Conservation (phyloP, 2,797 vertebrate genomes). For the Typhlichthys eigenmanni region DNA sequence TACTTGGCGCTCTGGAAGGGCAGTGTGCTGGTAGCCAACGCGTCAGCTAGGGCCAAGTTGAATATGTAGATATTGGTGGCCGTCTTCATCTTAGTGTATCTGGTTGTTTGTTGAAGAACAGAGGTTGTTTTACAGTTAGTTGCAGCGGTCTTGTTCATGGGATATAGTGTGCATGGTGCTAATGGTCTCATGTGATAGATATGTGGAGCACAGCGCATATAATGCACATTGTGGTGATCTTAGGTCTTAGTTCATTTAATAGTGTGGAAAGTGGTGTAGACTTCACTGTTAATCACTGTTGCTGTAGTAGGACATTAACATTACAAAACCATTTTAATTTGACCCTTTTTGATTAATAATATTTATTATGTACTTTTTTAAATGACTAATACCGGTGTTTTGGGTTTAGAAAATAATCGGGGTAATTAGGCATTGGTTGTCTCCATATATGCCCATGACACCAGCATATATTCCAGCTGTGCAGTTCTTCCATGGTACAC, state of each 20-base stretch:
- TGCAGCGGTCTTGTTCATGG: slow-evolving; percentile 23
- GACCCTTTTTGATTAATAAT: no score
- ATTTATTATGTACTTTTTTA: no score
- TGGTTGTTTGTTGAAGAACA: slow-evolving; percentile 48
- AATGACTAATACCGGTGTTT: no score
- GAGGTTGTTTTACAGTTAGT: slow-evolving; percentile 24
- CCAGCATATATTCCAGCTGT: no score
- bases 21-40: slow-evolving; percentile 90
- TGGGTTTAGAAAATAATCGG: no score
- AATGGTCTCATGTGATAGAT: slow-evolving; percentile 21
- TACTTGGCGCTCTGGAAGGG: slow-evolving; percentile 95
- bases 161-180: slow-evolving; percentile 3
- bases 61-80: slow-evolving; percentile 98
- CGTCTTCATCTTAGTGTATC: slow-evolving; percentile 96
- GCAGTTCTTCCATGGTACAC: no score
- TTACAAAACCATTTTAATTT: no score
- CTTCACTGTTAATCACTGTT: no score
- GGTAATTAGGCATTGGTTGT: no score
- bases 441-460: no score
- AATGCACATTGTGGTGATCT: slow-evolving; percentile 11
- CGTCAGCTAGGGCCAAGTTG: slow-evolving; percentile 90
- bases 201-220: neutral
- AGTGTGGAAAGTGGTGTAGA: neutral
- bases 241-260: neutral
- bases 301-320: no score